Conservation (phyloP, 2,888 invertebrate genomes). For the Melipona bicolor region DNA sequence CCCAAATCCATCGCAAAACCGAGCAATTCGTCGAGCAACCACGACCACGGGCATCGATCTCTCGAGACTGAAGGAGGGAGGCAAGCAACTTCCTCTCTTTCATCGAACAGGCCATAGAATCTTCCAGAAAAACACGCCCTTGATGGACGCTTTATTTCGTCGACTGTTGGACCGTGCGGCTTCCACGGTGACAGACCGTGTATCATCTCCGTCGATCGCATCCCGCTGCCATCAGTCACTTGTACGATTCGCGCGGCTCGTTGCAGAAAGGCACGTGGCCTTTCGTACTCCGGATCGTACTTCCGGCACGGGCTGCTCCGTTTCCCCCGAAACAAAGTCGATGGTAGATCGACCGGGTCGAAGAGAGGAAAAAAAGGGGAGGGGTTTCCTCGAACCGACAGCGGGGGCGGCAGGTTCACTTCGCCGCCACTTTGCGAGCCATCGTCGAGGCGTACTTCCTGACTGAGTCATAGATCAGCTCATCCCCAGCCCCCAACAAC, state of each 20-base stretch:
- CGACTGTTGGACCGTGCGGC: conserved; percentile 50
- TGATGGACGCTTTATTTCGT: conserved; percentile 69
- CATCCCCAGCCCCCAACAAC: conserved; percentile 37
- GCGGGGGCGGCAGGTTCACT: conserved; percentile 69
- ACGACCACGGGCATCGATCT: conserved; percentile 6
- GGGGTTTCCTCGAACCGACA: conserved; percentile 60
- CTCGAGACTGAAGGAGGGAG: not conserved
- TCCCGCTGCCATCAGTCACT: conserved; percentile 38
- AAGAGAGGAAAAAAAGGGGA: conserved; percentile 7
- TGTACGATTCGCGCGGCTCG: conserved; percentile 58
- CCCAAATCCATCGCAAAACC: not conserved
- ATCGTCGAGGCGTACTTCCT: conserved; percentile 75
- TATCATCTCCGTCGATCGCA: conserved; percentile 50
- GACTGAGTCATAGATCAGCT: conserved; percentile 80
- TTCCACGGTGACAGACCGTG: conserved; percentile 25
- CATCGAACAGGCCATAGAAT: conserved; percentile 29
- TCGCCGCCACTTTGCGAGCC: conserved; percentile 67
- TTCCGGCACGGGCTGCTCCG: conserved; percentile 61
- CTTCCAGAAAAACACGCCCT: conserved; percentile 21
- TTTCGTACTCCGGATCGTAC: conserved; percentile 58
- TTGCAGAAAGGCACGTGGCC: conserved; percentile 62
- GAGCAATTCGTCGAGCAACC: conserved; percentile 1
- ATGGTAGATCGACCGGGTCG: not conserved
- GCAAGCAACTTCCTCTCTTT: conserved; percentile 27
- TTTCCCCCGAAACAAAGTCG: conserved; percentile 62